Evolutionary conservation across 1,140 invertebrate species (phyloP).

Genomic region (Drosophila biarmipes): DNA sequence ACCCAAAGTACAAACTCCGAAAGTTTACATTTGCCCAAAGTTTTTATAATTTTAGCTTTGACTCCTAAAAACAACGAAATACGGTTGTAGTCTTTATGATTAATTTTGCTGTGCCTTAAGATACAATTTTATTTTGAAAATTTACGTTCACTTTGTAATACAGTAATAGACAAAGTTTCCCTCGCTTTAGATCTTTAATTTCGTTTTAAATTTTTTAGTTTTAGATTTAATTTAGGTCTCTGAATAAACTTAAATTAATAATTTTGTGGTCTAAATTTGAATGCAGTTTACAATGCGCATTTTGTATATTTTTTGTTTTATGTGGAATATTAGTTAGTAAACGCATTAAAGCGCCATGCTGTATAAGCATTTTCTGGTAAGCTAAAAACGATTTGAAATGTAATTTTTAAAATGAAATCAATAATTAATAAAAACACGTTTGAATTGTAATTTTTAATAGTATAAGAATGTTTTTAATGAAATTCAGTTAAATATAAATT

Average conservation of each 20-base stretch:
- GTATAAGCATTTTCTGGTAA: conserved; percentile 4
- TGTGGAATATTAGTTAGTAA: conserved; percentile 23
- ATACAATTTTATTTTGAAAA: conserved; percentile 60
- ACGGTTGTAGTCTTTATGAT: conserved; percentile 42
- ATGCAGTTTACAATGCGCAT: conserved; percentile 76
- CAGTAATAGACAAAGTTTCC: conserved; percentile 58
- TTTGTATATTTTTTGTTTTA: conserved; percentile 21
- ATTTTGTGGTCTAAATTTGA: conserved; percentile 61
- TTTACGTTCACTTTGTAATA: conserved; percentile 43
- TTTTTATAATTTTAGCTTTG: conserved; percentile 55
- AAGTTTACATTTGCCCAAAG: conserved; percentile 56
- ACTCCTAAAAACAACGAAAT: conserved; percentile 84
- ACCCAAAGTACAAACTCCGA: conserved; percentile 39
- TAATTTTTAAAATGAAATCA: background rate
- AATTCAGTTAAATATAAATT: conserved; percentile 27
- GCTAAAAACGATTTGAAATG: conserved; percentile 9
- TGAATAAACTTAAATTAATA: conserved; percentile 34
- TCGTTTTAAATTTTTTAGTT: conserved; percentile 36
- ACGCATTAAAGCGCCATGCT: conserved; percentile 6
- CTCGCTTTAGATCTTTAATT: conserved; percentile 16
- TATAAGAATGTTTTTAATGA: conserved; percentile 38
- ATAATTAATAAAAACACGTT: conserved; percentile 18
- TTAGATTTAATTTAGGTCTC: conserved; percentile 43
- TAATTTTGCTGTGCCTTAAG: conserved; percentile 77
- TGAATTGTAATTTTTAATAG: background rate